phyloP scores from a whole-genome alignment of 2,113 vertebrate genomes.

The Paracanthobrama guichenoti region DNA sequence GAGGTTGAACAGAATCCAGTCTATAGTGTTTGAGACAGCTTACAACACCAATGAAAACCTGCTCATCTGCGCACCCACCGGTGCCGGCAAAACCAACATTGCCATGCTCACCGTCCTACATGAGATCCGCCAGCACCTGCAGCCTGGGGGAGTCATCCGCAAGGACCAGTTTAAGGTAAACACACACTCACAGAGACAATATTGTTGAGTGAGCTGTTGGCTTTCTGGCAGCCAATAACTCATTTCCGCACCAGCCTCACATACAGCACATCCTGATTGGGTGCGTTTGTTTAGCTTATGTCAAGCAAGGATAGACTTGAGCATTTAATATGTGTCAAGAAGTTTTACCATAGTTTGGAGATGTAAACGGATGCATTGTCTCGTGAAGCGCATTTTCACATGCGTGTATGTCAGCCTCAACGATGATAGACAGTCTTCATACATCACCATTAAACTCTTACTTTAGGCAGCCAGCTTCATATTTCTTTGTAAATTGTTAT shows the following conservation, averaged over 20 bases:
- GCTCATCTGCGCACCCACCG: conserved; percentile 94
- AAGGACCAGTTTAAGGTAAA: conserved; percentile 97
- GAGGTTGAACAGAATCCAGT: conserved; percentile 93
- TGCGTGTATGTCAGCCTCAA: conserved; percentile 58
- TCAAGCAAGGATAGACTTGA: conserved; percentile 21
- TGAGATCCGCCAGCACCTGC: conserved; percentile 93
- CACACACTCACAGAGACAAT: neutral
- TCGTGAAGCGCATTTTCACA: conserved; percentile 61
- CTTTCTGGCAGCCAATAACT: conserved; percentile 35
- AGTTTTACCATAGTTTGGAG: conserved; percentile 67
- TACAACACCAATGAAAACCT: conserved; percentile 99
- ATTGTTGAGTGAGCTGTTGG: conserved; percentile 25
- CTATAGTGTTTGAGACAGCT: conserved; percentile 95
- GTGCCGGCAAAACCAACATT: conserved; percentile 97
- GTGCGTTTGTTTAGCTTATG: conserved; percentile 12
- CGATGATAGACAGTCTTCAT: conserved; percentile 79
- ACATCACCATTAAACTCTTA: conserved; percentile 83
- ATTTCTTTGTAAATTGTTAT: conserved; percentile 86
- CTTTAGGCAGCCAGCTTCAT: conserved; percentile 73
- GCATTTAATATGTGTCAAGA: conserved; percentile 11
- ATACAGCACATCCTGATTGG: neutral
- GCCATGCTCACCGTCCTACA: conserved; percentile 95
- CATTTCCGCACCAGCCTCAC: conserved; percentile 3
- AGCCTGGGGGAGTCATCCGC: conserved; percentile 89
- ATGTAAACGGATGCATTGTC: conserved; percentile 74